Conservation (phyloP, 2,113 vertebrate genomes). For the Anas platyrhynchos region DNA sequence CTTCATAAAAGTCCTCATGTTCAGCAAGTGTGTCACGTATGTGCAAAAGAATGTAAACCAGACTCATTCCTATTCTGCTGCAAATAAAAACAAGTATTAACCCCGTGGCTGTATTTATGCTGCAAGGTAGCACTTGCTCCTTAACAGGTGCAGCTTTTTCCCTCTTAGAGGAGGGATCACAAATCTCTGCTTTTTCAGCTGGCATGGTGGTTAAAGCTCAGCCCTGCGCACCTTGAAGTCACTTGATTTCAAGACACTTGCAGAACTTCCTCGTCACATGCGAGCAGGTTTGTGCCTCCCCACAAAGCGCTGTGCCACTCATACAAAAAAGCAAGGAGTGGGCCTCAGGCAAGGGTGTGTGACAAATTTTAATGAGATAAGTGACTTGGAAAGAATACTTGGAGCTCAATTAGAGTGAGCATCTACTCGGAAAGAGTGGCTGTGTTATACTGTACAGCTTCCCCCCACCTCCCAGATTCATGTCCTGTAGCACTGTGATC, state of each 20-base stretch:
- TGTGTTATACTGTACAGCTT: background rate
- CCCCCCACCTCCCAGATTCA: background rate
- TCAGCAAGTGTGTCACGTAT: background rate
- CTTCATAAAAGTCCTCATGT: background rate
- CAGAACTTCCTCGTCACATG: rapidly evolving
- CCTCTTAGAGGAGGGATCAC: background rate
- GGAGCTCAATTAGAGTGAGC: background rate
- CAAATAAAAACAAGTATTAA: background rate
- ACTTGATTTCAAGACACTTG: background rate
- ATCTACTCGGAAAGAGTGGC: background rate
- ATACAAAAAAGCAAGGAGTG: background rate
- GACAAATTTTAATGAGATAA: constrained; percentile 25
- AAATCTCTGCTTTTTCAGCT: background rate
- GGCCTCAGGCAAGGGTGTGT: background rate
- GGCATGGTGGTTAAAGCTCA: background rate
- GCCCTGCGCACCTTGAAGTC: background rate
- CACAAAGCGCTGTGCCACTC: background rate
- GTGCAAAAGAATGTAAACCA: background rate
- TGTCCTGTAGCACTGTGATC: background rate
- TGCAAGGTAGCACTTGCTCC: background rate
- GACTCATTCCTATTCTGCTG: background rate
- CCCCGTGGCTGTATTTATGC: background rate
- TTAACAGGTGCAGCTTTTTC: background rate
- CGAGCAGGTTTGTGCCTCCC: background rate
- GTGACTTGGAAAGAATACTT: constrained; percentile 20